These are phyloP conservation scores for Drosophila simulans DNA, from an alignment of 1,140 invertebrate genomes.

Conservation along the genomic window DNA sequence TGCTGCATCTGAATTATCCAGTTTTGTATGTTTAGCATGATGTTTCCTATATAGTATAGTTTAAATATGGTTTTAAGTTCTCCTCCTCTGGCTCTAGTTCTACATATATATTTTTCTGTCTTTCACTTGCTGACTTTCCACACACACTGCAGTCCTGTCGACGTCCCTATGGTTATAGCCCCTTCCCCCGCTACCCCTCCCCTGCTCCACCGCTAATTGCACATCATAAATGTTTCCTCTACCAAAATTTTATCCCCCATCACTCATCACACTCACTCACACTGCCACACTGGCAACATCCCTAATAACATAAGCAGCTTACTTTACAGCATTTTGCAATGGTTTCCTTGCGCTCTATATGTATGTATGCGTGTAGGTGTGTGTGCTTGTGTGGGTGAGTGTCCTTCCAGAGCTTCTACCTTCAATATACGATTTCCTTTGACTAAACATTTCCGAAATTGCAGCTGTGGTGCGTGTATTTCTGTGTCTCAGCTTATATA, in stretches of 20 bases:
- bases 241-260: constrained; percentile 34
- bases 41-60: constrained; percentile 19
- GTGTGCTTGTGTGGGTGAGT: constrained; percentile 5
- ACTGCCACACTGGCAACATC: constrained; percentile 3
- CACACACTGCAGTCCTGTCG: constrained; percentile 20
- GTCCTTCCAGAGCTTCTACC: constrained; percentile 35
- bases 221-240: constrained; percentile 58
- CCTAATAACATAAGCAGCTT: constrained; percentile 60
- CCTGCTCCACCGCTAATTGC: constrained; percentile 46
- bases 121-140: constrained; percentile 25
- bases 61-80: constrained; percentile 42
- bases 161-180: constrained; percentile 15
- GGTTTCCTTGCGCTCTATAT: constrained; percentile 13
- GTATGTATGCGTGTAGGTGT: constrained; percentile 1
- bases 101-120: constrained; percentile 29
- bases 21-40: constrained; percentile 29
- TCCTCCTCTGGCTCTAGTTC: not conserved
- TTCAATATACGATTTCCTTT: constrained; percentile 37
- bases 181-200: not conserved
- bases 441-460: constrained; percentile 54
- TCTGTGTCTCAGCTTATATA: constrained; percentile 47
- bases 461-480: constrained; percentile 34
- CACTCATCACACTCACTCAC: constrained; percentile 8
- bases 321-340: constrained; percentile 51
- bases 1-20: constrained; percentile 26